These are phyloP conservation scores for Venustoraphidia nigricollis DNA, from an alignment of 2,888 invertebrate species.

Conservation along the genomic window DNA sequence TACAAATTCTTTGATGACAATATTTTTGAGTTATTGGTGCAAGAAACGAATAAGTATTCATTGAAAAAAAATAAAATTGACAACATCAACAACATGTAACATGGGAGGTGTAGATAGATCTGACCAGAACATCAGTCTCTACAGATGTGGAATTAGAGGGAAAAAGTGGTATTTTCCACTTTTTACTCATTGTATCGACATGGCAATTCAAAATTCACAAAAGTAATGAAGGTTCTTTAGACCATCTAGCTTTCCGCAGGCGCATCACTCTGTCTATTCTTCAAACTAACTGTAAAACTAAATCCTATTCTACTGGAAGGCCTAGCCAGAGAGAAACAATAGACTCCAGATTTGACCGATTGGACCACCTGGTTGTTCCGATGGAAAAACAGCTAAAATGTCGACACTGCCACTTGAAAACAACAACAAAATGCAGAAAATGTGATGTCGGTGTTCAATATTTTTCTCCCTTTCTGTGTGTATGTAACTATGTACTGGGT, in stretches of 20 bases:
- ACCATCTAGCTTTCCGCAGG: slow-evolving; percentile 14
- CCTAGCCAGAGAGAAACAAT: slow-evolving; percentile 3
- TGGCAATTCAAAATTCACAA: slow-evolving; percentile 15
- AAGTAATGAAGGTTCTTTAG: slow-evolving; percentile 11
- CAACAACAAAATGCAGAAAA: not conserved
- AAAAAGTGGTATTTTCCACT: slow-evolving; percentile 17
- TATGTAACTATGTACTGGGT: too few species aligned
- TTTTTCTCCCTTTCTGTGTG: too few species aligned
- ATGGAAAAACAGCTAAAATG: slow-evolving; percentile 10
- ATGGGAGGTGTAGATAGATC: slow-evolving; percentile 13
- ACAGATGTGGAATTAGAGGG: slow-evolving; percentile 13
- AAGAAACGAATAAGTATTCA: too few species aligned
- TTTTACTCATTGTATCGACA: slow-evolving; percentile 12
- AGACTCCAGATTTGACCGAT: too few species aligned
- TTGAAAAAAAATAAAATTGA: too few species aligned
- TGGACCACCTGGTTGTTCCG: slow-evolving; percentile 8
- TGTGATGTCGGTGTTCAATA: not conserved
- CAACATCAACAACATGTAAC: slow-evolving; percentile 10
- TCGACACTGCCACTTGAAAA: not conserved
- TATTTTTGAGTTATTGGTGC: too few species aligned
- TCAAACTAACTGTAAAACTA: slow-evolving; percentile 7
- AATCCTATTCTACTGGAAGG: too few species aligned
- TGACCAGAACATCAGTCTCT: slow-evolving; percentile 15
- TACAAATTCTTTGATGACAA: too few species aligned
- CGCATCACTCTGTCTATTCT: slow-evolving; percentile 7